phyloP scores from a whole-genome alignment of 2,113 vertebrate species.

The Pelvicachromis taeniatus region DNA sequence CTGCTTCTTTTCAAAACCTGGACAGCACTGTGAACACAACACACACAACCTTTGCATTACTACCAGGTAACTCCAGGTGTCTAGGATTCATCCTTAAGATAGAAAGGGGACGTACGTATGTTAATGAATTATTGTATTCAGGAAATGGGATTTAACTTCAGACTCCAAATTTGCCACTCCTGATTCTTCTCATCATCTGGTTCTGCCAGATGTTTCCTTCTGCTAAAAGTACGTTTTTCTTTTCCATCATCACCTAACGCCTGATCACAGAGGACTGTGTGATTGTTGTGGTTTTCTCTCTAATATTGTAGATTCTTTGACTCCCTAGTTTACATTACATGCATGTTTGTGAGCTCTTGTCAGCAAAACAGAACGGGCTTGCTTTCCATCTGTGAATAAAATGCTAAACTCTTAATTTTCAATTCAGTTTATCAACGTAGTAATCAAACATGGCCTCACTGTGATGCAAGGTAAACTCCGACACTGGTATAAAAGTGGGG shows the following conservation, averaged over 20 bases:
- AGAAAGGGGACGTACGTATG: fast-evolving
- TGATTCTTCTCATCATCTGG: background rate
- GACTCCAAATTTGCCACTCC: background rate
- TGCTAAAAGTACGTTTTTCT: background rate
- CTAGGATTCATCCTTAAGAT: background rate
- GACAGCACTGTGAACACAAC: background rate
- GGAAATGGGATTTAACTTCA: background rate
- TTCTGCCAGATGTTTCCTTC: background rate
- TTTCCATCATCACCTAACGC: background rate
- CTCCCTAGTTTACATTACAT: background rate
- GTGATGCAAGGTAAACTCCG: background rate
- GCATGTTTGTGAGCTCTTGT: background rate
- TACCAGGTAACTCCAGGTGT: background rate
- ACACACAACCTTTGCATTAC: background rate
- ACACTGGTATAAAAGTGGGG: background rate
- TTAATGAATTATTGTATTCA: background rate
- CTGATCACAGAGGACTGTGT: background rate
- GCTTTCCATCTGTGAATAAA: background rate
- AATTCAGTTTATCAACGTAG: background rate
- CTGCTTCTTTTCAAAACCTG: background rate
- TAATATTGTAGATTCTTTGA: background rate
- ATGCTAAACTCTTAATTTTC: background rate
- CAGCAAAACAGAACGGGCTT: background rate
- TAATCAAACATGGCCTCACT: background rate
- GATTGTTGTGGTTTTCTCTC: background rate